phyloP scores from a whole-genome alignment of 2,888 invertebrate species.

The Gymnoscelis rufifasciata region DNA sequence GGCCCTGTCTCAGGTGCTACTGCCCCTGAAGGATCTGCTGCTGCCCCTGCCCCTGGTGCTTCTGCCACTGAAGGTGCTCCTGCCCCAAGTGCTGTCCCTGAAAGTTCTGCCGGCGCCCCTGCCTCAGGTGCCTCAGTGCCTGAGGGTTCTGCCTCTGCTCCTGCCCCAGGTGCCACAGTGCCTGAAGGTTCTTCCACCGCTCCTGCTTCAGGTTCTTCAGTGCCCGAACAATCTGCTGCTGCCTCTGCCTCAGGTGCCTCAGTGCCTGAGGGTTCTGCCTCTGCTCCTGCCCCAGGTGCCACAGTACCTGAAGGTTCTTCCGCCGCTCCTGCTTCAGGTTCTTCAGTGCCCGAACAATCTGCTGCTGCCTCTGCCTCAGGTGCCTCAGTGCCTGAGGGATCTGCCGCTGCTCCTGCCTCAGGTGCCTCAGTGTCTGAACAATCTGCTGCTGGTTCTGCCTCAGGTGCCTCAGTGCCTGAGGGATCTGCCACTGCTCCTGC shows the following conservation, averaged over 20 bases:
- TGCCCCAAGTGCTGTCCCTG: not conserved
- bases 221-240: conserved; percentile 5
- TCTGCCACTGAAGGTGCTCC: not conserved
- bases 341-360: conserved; percentile 1
- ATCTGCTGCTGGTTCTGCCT: not conserved
- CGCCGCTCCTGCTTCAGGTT: not conserved
- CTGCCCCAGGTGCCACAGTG: not conserved
- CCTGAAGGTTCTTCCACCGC: not conserved
- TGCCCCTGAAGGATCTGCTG: too few relatives aligned
- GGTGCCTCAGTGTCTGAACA: conserved; percentile 1
- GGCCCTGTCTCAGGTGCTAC: too few relatives aligned
- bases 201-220: not conserved
- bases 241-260: not conserved
- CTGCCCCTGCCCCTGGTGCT: not conserved
- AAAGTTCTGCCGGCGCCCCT: not conserved
- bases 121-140: not conserved
- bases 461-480: not conserved
- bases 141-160: not conserved
- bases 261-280: not conserved
- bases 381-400: not conserved
- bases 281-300: not conserved
- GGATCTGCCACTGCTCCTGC: conserved; percentile 3
- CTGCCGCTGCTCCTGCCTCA: not conserved
- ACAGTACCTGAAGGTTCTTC: not conserved
- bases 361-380: not conserved